phyloP scores from a whole-genome alignment of 2,797 vertebrate species.

The Semotilus atromaculatus region DNA sequence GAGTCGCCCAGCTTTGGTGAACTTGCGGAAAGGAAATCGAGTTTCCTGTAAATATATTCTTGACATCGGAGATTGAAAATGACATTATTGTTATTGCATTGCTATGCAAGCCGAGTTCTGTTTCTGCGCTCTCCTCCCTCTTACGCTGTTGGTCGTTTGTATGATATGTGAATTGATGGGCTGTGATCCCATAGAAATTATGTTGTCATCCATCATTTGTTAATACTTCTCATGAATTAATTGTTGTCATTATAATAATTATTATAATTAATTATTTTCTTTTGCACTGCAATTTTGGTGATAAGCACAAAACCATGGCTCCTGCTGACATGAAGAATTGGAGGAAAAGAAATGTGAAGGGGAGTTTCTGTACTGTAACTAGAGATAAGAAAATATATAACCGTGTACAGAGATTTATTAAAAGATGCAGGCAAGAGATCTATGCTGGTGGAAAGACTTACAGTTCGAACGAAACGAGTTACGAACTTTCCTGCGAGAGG shows the following conservation, averaged over 20 bases:
- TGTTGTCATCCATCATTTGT: slow-evolving; percentile 93
- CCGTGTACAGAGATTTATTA: slow-evolving; percentile 87
- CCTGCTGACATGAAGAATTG: slow-evolving; percentile 97
- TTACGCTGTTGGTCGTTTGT: slow-evolving; percentile 94
- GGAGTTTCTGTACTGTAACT: slow-evolving; percentile 96
- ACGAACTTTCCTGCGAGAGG: slow-evolving; percentile 31
- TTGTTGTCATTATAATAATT: slow-evolving; percentile 82
- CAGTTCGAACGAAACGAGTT: slow-evolving; percentile 60
- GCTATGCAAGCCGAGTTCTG: slow-evolving; percentile 97
- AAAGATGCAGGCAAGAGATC: slow-evolving; percentile 69
- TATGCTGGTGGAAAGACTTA: slow-evolving; percentile 69
- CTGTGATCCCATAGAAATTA: slow-evolving; percentile 97
- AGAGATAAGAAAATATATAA: slow-evolving; percentile 84
- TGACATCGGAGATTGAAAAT: slow-evolving; percentile 65
- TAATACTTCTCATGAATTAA: slow-evolving; percentile 86
- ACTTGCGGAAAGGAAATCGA: slow-evolving; percentile 77
- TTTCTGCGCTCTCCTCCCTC: slow-evolving; percentile 82
- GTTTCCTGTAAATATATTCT: slow-evolving; percentile 98
- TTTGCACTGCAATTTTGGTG: slow-evolving; percentile 99
- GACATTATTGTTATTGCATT: slow-evolving; percentile 88
- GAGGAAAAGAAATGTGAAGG: slow-evolving; percentile 92
- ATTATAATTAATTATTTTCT: slow-evolving; percentile 87
- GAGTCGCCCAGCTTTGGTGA: slow-evolving; percentile 75
- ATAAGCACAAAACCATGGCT: slow-evolving; percentile 99
- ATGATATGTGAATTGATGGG: slow-evolving; percentile 99